A percentile compares a stretch with the other conserved stretches of the same genome.
These are phyloP conservation scores for Psittacara wagleri DNA, from an alignment of 2,113 vertebrate species.

Conservation along the genomic window DNA sequence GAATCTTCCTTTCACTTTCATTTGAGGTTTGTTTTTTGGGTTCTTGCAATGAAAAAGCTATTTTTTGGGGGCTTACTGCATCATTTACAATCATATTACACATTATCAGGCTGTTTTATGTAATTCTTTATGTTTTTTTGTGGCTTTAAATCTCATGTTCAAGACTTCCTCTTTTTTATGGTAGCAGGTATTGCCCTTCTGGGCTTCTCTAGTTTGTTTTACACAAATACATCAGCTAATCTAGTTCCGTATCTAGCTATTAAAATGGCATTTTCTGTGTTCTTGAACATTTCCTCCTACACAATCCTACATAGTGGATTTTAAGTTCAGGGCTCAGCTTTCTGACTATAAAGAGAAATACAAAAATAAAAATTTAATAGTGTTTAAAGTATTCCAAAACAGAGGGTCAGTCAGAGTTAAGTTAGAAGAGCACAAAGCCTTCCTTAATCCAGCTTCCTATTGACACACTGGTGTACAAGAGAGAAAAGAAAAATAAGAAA, in stretches of 20 bases:
- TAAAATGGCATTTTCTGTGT: neutral
- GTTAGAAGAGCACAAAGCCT: neutral
- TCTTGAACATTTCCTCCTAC: neutral
- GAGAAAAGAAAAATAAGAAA: constrained; percentile 16
- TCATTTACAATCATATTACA: neutral
- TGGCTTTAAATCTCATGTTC: neutral
- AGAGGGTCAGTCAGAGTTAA: neutral
- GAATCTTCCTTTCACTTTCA: neutral
- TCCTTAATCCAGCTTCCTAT: neutral
- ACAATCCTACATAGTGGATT: neutral
- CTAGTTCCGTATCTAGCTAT: neutral
- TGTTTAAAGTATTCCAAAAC: neutral
- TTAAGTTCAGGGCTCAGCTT: neutral
- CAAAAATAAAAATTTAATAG: neutral
- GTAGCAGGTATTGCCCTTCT: neutral
- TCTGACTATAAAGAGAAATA: neutral
- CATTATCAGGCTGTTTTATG: neutral
- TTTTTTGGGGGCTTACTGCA: neutral
- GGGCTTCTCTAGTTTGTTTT: neutral
- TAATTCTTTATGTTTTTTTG: neutral
- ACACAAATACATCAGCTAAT: neutral
- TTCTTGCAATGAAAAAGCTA: neutral
- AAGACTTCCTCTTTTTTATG: neutral
- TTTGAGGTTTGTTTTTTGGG: neutral
- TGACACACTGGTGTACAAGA: neutral